Evolutionary conservation across 2,888 invertebrate species (phyloP), one percentile per base, ranked within the genome.

Genomic region (Eucriotettix oculatus): DNA sequence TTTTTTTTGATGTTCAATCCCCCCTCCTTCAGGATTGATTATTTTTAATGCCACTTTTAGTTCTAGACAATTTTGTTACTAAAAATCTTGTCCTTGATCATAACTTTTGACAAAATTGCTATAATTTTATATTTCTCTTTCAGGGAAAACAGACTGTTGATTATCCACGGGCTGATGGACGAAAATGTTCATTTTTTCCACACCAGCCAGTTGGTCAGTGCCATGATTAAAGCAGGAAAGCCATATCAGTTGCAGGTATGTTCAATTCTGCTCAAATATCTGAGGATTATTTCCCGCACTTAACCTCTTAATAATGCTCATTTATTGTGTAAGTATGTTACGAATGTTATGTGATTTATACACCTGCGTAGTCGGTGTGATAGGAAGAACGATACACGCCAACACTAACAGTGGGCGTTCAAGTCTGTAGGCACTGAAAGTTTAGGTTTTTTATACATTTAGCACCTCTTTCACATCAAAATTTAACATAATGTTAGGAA

Each of bases 181-280:
- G 99, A 99, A 75, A 99, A 99, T 72, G 99, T 99, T 0, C 99
- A 99, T 74, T 98, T 99, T 74, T 86, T 87, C 67, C 99, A 99
- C 75, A 95, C 96, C 14, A 91, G 90, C 68, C 86, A 90, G 66
- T 77, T 99, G 63, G 86, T 99, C 40, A 88, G 90, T 65, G 87
- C 89, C 61, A 80, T 99, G 63, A 86, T 97, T 60, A 85, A 89
- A 66, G 86, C 88, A n/a, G 95, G 96, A 64, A 99, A 99, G 74
- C 98, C 98, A 1, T 96, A 98, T 72, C 85, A 93, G 68, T 75
- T 94, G 63, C 89, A 97, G 83, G 81, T 81, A 68, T 67, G 65
- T 60, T 14, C 52, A 17, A 52, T 16, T 16, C 12, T 16, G 52
- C 16, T 29, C 40, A 59, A 43, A 52, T 9, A 42, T 42, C 16